Conservation (phyloP, 2,113 vertebrate species). For the Todiramphus saurophagus region DNA sequence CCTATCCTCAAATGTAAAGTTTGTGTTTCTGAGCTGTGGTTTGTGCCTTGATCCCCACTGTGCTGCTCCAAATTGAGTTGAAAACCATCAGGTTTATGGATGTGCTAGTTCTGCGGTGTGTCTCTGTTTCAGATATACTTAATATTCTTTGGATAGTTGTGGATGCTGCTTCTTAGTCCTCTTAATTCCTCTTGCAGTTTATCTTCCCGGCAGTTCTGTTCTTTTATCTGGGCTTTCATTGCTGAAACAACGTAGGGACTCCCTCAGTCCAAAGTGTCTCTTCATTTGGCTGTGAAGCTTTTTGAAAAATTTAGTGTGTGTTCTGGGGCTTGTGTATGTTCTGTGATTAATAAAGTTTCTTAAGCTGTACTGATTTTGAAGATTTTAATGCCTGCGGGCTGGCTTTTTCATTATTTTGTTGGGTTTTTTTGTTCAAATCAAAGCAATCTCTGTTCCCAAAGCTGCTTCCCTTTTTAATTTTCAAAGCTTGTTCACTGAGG, state of each 20-base stretch:
- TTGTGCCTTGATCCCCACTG: background rate
- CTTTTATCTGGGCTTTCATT: background rate
- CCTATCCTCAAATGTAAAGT: background rate
- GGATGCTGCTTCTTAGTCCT: background rate
- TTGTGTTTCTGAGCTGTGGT: background rate
- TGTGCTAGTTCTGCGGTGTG: background rate
- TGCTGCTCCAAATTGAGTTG: background rate
- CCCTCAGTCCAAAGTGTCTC: background rate
- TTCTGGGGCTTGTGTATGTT: background rate
- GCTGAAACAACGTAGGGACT: background rate
- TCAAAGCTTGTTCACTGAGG: background rate
- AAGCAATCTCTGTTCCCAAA: background rate
- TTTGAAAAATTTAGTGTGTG: background rate
- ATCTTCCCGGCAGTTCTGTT: background rate
- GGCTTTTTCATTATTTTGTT: background rate
- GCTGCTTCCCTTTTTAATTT: background rate
- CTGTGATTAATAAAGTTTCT: background rate
- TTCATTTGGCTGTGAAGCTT: background rate
- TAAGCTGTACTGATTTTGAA: background rate
- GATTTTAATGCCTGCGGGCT: background rate
- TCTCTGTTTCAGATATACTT: background rate
- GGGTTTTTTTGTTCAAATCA: background rate
- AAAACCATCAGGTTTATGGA: background rate
- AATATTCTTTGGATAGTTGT: background rate
- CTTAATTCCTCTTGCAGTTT: background rate